Conservation (phyloP, 2,888 invertebrate species). For the Oeneis ivallda region DNA sequence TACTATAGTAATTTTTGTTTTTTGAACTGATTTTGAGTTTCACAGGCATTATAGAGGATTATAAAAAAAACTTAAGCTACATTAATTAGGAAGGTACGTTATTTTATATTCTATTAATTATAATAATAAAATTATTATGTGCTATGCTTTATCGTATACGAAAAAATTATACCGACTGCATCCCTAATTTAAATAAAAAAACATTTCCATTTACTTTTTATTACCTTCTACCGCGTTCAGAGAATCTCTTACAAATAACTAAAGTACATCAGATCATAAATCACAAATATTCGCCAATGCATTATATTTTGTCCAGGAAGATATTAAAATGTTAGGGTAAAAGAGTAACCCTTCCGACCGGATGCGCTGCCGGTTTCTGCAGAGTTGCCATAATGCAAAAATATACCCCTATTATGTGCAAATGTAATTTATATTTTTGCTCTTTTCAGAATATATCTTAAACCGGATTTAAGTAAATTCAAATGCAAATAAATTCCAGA, state of each 20-base stretch:
- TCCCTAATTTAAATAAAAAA: background rate
- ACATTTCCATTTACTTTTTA: background rate
- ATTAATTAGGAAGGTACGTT: no score
- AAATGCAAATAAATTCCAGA: background rate
- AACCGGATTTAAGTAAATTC: constrained; percentile 2
- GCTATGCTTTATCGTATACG: no score
- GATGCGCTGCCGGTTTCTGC: constrained; percentile 46
- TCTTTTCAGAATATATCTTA: background rate
- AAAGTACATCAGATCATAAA: constrained; percentile 29
- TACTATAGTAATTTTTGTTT: no score
- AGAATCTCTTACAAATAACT: constrained; percentile 2
- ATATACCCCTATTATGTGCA: constrained; percentile 26
- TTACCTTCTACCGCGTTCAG: background rate
- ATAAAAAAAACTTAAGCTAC: no score
- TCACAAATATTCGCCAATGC: constrained; percentile 42
- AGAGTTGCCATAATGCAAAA: constrained; percentile 39
- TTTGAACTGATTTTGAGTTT: no score
- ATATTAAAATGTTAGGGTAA: constrained; percentile 46
- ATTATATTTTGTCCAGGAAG: constrained; percentile 41
- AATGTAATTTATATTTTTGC: constrained; percentile 15
- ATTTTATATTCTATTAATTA: no score
- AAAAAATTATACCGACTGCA: background rate
- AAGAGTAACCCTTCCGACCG: constrained; percentile 49
- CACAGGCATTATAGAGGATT: no score
- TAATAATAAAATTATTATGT: no score